Base-by-base conservation (phyloP, 92 coral and sea anemone species). In the Paramuricea clavata region DNA sequence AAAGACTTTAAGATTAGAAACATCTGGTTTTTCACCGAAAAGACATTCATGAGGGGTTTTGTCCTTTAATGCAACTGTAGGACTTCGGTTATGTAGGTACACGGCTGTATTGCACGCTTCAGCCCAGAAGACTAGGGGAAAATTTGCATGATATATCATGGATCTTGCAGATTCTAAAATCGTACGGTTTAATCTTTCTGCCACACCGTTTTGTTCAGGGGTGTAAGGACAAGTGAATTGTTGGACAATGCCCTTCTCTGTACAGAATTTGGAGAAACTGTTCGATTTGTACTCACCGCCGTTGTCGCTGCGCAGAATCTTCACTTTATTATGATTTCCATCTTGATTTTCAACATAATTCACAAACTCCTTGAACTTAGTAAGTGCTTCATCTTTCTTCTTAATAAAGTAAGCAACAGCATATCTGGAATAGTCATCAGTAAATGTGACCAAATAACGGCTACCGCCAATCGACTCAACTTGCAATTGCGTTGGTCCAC, bases 41-140 rank as follows among this genome's bases (percentile, higher is more conserved):
- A 31, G 17, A 47, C 86, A 81, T 32, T 81, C 86, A 10, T 26
- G 21, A 17, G 88, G 92, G 13, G 88, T 92, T 85, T 80, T 23
- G 41, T 90, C 77, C 39, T 87, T 87, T 21, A 87, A 62, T 28
- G 87, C 90, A 32, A 43, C 44, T 19, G 91, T 43, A 10, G 69
- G 87, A 52, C 87, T 68, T 23, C 79, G 87, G 36, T 83, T 69
- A 34, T 61, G 17, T 17, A 90, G 91, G 87, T 90, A 92, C 42
- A 84, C 86, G 76, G 93, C 95, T 70, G 83, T 72, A 35, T 76
- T 90, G 70, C 91, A 90, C 2, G 93, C 89, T 90, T 87, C 93
- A 41, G 93, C 93, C 95, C 93, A 90, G 56, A 82, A 90, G 49
- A 61, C 56, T 50, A 85, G 85, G 2, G 93, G 91, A 30, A 92